These are phyloP conservation scores for Clarias magur DNA, from an alignment of 2,113 vertebrate genomes.

Conservation along the genomic window DNA sequence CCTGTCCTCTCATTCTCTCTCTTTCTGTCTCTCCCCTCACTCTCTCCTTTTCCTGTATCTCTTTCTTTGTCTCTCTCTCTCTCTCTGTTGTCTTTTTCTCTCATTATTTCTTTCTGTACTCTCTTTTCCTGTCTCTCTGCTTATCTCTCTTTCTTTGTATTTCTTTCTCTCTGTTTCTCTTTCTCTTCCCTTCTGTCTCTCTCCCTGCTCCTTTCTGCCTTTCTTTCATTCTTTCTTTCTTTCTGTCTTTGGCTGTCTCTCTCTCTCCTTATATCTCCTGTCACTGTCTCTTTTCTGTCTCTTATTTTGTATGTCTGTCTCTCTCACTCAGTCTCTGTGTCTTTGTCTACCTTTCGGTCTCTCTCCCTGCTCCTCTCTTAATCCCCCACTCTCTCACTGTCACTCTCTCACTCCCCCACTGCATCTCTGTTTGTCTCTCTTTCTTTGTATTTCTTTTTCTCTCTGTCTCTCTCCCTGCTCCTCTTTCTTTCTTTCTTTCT, in stretches of 20 bases:
- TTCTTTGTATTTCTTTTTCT: neutral
- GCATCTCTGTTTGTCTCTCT: neutral
- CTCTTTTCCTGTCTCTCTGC: neutral
- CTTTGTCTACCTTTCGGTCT: neutral
- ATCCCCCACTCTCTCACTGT: neutral
- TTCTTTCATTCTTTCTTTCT: too few species aligned
- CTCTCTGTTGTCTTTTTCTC: too few species aligned
- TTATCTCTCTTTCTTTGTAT: neutral
- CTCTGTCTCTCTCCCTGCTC: neutral
- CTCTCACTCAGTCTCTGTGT: neutral
- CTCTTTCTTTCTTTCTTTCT: neutral
- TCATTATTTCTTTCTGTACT: neutral
- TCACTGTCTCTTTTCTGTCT: neutral
- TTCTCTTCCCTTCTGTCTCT: neutral
- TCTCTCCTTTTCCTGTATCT: neutral
- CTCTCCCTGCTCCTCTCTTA: neutral
- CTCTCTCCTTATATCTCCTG: neutral
- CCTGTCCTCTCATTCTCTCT: neutral
- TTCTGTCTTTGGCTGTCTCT: neutral
- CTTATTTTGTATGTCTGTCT: neutral
- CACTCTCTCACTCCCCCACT: neutral
- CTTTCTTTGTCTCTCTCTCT: neutral
- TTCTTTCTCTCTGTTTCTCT: neutral
- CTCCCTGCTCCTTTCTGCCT: neutral
- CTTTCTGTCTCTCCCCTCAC: neutral